Evolutionary conservation across 1,140 invertebrate species (phyloP).

Genomic region (Tetranychus urticae): DNA sequence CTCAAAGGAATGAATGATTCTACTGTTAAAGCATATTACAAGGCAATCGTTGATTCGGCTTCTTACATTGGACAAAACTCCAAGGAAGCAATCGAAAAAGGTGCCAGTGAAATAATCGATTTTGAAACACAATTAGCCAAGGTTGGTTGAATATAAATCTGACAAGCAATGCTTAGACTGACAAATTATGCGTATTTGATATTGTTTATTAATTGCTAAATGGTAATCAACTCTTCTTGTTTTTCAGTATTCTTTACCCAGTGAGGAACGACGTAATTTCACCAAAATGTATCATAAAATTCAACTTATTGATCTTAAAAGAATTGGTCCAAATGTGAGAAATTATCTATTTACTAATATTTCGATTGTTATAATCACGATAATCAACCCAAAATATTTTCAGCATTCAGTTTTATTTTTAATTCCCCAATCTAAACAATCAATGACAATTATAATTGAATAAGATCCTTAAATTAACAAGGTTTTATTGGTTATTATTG

Average conservation of each 20-base stretch:
- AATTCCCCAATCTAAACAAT: too few relatives aligned
- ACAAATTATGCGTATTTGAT: not conserved
- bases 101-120: conserved; percentile 31
- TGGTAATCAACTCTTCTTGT: not conserved
- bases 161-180: not conserved
- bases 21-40: conserved; percentile 22
- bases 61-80: conserved; percentile 41
- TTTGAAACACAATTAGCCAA: conserved; percentile 47
- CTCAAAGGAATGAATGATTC: conserved; percentile 33
- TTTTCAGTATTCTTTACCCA: conserved; percentile 7
- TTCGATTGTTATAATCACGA: not conserved
- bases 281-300: conserved; percentile 11
- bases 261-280: conserved; percentile 8
- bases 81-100: conserved; percentile 11
- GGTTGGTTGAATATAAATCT: not conserved
- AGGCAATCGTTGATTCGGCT: conserved; percentile 43
- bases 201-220: not conserved
- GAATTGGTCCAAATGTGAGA: conserved; percentile 8
- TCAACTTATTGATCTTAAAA: conserved; percentile 1
- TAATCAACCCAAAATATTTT: too few relatives aligned
- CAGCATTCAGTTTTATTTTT: too few relatives aligned
- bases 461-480: too few relatives aligned
- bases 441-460: too few relatives aligned
- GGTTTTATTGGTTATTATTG: too few relatives aligned
- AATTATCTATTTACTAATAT: not conserved